These are phyloP conservation scores for Epicauta chinensis DNA, from an alignment of 1,140 invertebrate genomes.

Conservation along the genomic window DNA sequence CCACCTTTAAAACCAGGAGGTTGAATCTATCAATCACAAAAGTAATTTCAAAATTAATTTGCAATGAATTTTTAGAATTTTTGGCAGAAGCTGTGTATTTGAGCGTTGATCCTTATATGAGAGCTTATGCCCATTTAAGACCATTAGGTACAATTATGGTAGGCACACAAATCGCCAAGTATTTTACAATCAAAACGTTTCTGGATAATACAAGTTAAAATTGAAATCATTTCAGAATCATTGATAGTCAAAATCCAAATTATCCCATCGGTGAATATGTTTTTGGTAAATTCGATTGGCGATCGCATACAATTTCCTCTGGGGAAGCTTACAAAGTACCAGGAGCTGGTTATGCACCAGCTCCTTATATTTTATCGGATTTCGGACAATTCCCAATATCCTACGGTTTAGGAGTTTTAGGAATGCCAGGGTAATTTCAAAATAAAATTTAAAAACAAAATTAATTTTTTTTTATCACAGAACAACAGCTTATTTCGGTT, in stretches of 20 bases:
- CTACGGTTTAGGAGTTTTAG: constrained; percentile 31
- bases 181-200: no score
- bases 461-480: constrained; percentile 11
- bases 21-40: no score
- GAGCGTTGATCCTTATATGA: constrained; percentile 65
- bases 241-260: constrained; percentile 45
- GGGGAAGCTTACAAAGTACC: constrained; percentile 9
- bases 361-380: constrained; percentile 42
- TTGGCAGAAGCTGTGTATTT: constrained; percentile 56
- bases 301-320: constrained; percentile 47
- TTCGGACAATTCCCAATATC: constrained; percentile 46
- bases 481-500: constrained; percentile 63
- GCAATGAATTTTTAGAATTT: constrained; percentile 46
- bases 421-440: constrained; percentile 33
- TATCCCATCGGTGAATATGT: constrained; percentile 47
- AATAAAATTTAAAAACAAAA: background rate
- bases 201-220: no score
- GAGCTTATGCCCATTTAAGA: constrained; percentile 46
- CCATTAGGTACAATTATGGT: constrained; percentile 53
- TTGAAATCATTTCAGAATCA: constrained; percentile 28
- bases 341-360: constrained; percentile 7
- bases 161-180: constrained; percentile 56
- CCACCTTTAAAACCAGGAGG: constrained; percentile 57
- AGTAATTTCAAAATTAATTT: no score
- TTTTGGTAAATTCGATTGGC: constrained; percentile 50